Evolutionary conservation across 2,113 vertebrate species (phyloP).

Genomic region (Oncorhynchus clarkii): DNA sequence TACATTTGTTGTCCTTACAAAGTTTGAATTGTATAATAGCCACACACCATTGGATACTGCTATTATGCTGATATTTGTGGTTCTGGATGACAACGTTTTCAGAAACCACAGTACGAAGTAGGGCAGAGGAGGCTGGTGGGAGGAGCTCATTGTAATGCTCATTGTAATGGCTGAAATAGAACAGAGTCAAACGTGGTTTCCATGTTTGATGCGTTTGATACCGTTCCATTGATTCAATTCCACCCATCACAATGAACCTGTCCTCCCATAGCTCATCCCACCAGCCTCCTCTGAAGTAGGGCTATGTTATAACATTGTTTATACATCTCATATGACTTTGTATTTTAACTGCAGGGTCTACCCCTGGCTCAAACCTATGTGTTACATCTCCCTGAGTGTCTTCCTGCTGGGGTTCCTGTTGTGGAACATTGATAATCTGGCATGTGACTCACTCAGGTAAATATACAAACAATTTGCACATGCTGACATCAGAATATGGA

Average conservation of each 20-base stretch:
- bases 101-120: neutral
- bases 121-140: no score
- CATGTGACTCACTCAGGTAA: slow-evolving; percentile 91
- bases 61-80: neutral
- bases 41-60: neutral
- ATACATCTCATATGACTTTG: neutral
- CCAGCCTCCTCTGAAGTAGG: no score
- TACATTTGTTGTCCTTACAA: neutral
- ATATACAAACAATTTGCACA: neutral
- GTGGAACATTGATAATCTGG: slow-evolving; percentile 97
- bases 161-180: no score
- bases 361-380: slow-evolving; percentile 88
- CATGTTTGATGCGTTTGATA: no score
- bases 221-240: no score
- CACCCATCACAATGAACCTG: no score
- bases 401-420: slow-evolving; percentile 94
- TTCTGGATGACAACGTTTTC: neutral
- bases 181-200: no score
- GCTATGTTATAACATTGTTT: neutral
- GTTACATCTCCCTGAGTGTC: slow-evolving; percentile 88
- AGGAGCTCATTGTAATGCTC: no score
- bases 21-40: neutral
- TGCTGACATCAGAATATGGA: neutral
- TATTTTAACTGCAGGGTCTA: slow-evolving; percentile 81
- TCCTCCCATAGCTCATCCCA: no score